Evolutionary conservation across 2,888 invertebrate genomes (phyloP), one percentile per base, ranked within the genome.

Genomic region (Nyleta sp.): DNA sequence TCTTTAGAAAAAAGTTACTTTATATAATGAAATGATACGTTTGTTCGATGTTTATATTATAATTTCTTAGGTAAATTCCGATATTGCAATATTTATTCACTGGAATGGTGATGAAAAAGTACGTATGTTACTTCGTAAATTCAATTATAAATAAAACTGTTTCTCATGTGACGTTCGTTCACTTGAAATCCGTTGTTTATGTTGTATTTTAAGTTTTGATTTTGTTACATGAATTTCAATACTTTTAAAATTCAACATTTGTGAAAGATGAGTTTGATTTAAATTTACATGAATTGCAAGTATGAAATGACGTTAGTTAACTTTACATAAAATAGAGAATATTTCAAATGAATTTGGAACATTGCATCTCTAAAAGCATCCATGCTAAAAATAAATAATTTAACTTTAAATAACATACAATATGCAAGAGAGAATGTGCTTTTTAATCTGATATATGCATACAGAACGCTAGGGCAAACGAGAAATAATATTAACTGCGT

Each of bases 281-380:
- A 40, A 64, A 64, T 64, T 52, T 64, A 24, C 50, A 52, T 50
- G 11, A 35, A 40, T 38, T 62, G 24, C 35, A 62, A 38, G 10
- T 33, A 38, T 8, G 48, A 48, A 28, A 64, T 40, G 3, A 28
- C 13, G 33, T 62, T 62, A 48, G 15, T 44, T 62, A 62, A 48
- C 46, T 60, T n/a, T 44, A 33, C 33, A 44, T 60, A 46, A 60
- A 60, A 44, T 44, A 31, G 10, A 18, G 38, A 38, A 44, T 53
- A 22, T 38, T 53, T 38, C 35, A 35, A 38, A 53, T 11, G 35
- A 6, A 53, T 38, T 53, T 38, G 20, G 20, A 38, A 22, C 38
- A 13, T 10, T 20, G 8, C 20, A 11, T 18, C 11, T 24, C n/a
- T n/a, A n/a, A 6, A 33, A 52, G 33, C n/a, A 33, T 8, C 6